Evolutionary conservation across 2,797 vertebrate species (phyloP).

Genomic region (Argyrosomus regius): DNA sequence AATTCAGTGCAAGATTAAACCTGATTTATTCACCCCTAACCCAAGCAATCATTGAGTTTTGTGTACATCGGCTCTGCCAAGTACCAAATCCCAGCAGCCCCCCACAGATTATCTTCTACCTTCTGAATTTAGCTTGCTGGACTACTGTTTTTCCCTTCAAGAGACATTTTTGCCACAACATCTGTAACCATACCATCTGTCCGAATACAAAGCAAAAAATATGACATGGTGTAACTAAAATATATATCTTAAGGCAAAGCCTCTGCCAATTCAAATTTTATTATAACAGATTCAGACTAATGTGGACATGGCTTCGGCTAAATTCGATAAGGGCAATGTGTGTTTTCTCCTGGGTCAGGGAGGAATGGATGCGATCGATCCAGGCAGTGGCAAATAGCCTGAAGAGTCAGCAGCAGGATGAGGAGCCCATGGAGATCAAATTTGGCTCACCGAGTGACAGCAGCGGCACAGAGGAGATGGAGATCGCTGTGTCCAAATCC

Average conservation of each 20-base stretch:
- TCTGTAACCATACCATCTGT: not conserved
- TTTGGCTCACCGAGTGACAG: conserved; percentile 89
- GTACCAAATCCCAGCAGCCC: conserved; percentile 63
- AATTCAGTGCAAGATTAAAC: conserved; percentile 59
- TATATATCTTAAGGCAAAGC: not conserved
- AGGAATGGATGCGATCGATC: conserved; percentile 95
- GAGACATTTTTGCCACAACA: conserved; percentile 10
- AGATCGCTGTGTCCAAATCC: conserved; percentile 90
- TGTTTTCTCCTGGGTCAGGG: conserved; percentile 80
- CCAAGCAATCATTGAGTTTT: conserved; percentile 55
- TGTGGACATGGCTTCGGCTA: not conserved
- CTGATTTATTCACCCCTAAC: conserved; percentile 64
- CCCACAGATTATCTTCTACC: conserved; percentile 57
- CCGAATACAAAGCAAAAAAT: conserved; percentile 2
- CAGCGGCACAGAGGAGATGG: conserved; percentile 90
- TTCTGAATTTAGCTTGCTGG: conserved; percentile 34
- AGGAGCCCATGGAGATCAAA: conserved; percentile 91
- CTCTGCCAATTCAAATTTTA: not conserved
- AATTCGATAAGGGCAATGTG: conserved; percentile 33
- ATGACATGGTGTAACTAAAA: not conserved
- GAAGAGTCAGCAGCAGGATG: conserved; percentile 89
- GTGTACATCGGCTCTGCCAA: conserved; percentile 61
- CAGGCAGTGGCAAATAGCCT: conserved; percentile 95
- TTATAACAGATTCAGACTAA: conserved; percentile 4
- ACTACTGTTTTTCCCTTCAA: conserved; percentile 26